These are phyloP conservation scores for Opisthocomus hoazin DNA, from an alignment of 2,113 vertebrate genomes.

Conservation along the genomic window DNA sequence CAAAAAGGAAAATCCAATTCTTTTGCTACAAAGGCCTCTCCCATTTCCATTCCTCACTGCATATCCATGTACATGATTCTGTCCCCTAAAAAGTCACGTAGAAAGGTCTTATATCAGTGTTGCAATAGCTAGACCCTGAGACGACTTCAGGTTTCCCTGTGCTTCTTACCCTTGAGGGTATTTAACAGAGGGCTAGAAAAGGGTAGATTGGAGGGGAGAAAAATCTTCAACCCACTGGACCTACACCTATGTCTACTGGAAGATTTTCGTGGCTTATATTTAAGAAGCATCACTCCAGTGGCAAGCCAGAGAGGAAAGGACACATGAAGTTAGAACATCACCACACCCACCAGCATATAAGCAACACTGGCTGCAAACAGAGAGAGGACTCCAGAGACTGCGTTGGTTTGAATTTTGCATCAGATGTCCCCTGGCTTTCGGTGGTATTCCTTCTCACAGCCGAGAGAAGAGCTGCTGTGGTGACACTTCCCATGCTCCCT, in stretches of 20 bases:
- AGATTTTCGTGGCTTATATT: background rate
- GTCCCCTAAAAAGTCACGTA: background rate
- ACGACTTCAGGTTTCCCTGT: background rate
- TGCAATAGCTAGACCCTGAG: background rate
- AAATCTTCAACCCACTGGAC: background rate
- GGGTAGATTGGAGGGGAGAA: background rate
- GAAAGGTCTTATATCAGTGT: background rate
- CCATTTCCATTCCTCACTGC: background rate
- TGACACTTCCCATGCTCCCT: background rate
- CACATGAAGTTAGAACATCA: background rate
- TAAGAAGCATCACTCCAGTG: background rate
- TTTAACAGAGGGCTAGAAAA: background rate
- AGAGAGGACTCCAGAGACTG: background rate
- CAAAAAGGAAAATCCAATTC: background rate
- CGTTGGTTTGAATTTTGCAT: background rate
- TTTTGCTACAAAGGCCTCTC: background rate
- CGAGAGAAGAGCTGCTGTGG: background rate
- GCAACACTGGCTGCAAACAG: background rate
- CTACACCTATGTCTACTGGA: background rate
- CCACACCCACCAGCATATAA: background rate
- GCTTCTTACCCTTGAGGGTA: background rate
- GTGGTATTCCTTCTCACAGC: background rate
- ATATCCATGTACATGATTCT: fast-evolving
- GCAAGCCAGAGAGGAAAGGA: background rate
- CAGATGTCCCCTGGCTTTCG: background rate